Conservation (phyloP, 1,140 invertebrate genomes). For the Magallana ariakensis region DNA sequence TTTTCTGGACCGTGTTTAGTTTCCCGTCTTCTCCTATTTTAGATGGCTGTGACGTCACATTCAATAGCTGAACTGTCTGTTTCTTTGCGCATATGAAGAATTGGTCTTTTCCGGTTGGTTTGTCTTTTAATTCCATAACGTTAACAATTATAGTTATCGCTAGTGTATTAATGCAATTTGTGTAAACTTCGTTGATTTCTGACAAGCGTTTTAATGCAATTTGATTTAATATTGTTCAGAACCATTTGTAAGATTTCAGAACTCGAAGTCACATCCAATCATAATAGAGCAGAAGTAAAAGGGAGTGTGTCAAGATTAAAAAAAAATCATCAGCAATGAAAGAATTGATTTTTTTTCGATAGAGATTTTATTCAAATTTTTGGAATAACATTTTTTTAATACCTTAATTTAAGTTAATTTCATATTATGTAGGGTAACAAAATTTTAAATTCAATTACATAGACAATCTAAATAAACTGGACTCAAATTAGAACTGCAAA, state of each 20-base stretch:
- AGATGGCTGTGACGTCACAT: not conserved
- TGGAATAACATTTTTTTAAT: not conserved
- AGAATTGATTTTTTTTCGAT: not conserved
- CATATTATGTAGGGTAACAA: not conserved
- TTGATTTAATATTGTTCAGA: constrained; percentile 17
- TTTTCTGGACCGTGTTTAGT: not conserved
- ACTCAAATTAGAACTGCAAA: not conserved
- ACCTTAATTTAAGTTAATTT: not conserved
- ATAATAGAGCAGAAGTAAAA: not conserved
- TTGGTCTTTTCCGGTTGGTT: not conserved
- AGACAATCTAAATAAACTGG: not conserved
- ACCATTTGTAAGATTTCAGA: constrained; percentile 2
- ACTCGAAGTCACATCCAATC: constrained; percentile 6
- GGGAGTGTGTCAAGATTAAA: not conserved
- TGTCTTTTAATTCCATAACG: not conserved
- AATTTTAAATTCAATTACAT: not conserved
- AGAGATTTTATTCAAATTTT: not conserved
- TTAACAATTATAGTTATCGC: not conserved
- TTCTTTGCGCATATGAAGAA: not conserved
- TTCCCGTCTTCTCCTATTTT: not conserved
- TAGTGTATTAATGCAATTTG: not conserved
- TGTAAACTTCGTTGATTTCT: not conserved
- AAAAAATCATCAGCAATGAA: not conserved
- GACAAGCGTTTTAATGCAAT: not conserved
- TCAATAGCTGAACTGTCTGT: not conserved